These are phyloP conservation scores for Cantharis rufa DNA, from an alignment of 2,888 invertebrate species.

Conservation along the genomic window DNA sequence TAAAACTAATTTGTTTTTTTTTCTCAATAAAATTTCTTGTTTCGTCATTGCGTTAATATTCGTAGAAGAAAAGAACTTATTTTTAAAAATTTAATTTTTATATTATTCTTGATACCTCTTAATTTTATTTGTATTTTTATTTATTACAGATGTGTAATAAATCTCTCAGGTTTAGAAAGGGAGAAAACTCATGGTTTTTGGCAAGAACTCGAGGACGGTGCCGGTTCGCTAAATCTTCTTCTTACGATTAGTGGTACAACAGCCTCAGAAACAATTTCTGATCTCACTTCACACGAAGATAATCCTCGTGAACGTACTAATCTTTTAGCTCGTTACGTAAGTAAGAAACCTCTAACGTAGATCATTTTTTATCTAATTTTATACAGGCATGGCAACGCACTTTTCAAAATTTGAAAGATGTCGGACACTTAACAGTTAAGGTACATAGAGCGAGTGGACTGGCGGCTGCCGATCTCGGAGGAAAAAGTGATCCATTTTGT, in stretches of 20 bases:
- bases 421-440: slow-evolving; percentile 94
- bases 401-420: slow-evolving; percentile 77
- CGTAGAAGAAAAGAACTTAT: no score
- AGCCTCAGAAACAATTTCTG: slow-evolving; percentile 90
- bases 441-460: slow-evolving; percentile 85
- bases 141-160: slow-evolving; percentile 74
- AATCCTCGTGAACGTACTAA: slow-evolving; percentile 71
- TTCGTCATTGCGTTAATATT: no score
- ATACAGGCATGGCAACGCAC: slow-evolving; percentile 69
- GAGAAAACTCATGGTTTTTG: slow-evolving; percentile 92
- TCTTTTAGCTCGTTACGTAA: slow-evolving; percentile 71
- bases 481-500: slow-evolving; percentile 98
- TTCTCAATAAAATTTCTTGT: no score
- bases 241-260: slow-evolving; percentile 95
- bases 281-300: slow-evolving; percentile 82
- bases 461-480: slow-evolving; percentile 93
- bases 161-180: slow-evolving; percentile 79
- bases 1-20: no score
- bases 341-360: slow-evolving; percentile 46
- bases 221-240: slow-evolving; percentile 82
- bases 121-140: neutral
- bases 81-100: no score
- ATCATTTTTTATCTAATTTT: slow-evolving; percentile 9
- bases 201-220: slow-evolving; percentile 87
- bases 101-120: neutral